Base-by-base conservation (phyloP, 2,113 vertebrate genomes). In the Microtus ochrogaster region DNA sequence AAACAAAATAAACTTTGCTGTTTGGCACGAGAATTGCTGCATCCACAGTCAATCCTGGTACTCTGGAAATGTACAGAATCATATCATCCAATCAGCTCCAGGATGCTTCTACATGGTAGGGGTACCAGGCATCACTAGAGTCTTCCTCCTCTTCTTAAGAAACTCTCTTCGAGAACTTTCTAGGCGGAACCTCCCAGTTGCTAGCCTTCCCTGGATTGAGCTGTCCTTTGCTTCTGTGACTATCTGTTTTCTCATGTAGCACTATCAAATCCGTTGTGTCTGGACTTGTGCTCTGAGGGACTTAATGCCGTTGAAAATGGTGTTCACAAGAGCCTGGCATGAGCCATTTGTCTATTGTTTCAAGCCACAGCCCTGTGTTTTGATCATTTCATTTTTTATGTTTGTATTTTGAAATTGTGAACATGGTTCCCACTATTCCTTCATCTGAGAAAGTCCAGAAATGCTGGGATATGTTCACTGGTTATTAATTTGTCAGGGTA, bases 401-500 rank as follows among this genome's bases (percentile, higher is more conserved):
- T 33, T 52, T 0, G 0, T 0, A 0, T 61, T 91, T 91, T 87
- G 68, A 96, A 89, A 68, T 61, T 63, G 24, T 0, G 1, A 68
- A 28, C 82, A 74, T 30, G 66, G 26, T 70, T 33, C 33, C 3
- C n/a, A 52, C 52, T 94, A 21, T 61, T 97, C 33, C 92, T 96
- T 93, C 73, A 66, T 92, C 79, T 79, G 36, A 92, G 84, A 91
- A 95, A 39, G 91, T 76, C 61, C 2, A 0, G 0, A 89, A 73
- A 33, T 13, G 68, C 2, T 83, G 58, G 28, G n/a, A 87, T 13
- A 24, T 55, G 68, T 78, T 89, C 68, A 86, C 81, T 94, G 58
- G 88, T 77, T 94, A 96, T 87, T 88, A 85, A 91, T 91, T 77
- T 95, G 14, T 84, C 95, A 93, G 13, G 47, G 19, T 74, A 96